Conservation (phyloP, 2,113 vertebrate species). For the Gavia stellata region DNA sequence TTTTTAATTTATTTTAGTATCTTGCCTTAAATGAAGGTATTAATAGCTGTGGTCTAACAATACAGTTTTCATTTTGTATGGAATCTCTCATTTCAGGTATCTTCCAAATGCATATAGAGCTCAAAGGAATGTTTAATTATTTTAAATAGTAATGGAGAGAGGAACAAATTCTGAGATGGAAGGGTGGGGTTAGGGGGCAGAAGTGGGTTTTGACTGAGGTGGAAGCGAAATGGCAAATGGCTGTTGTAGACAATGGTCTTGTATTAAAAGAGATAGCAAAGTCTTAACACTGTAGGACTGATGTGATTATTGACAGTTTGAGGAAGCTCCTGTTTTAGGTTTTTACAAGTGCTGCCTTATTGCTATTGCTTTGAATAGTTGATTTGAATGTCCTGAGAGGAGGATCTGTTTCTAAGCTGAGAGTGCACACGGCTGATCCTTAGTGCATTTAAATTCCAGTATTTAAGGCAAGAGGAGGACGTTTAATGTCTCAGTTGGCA, state of each 20-base stretch:
- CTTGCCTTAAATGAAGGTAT: background rate
- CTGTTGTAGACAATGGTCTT: background rate
- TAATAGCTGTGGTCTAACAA: background rate
- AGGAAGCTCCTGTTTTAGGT: background rate
- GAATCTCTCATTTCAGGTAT: background rate
- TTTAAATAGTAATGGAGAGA: background rate
- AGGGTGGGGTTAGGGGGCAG: background rate
- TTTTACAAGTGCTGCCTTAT: background rate
- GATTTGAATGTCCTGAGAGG: background rate
- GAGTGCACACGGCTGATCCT: background rate
- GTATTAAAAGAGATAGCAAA: background rate
- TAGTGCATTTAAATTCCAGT: background rate
- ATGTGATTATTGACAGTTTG: background rate
- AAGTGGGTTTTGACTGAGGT: background rate
- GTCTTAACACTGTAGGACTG: background rate
- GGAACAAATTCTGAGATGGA: background rate
- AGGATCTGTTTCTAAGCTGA: background rate
- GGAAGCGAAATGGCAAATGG: background rate
- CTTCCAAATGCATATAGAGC: background rate
- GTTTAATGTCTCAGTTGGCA: background rate
- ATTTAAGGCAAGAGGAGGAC: background rate
- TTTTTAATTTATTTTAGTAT: background rate
- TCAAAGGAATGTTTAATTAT: background rate
- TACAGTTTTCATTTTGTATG: background rate
- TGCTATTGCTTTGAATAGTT: background rate